Evolutionary conservation across 2,113 vertebrate genomes (phyloP), one percentile per base, ranked within the genome.

Genomic region (Anarhynchus alexandrinus): DNA sequence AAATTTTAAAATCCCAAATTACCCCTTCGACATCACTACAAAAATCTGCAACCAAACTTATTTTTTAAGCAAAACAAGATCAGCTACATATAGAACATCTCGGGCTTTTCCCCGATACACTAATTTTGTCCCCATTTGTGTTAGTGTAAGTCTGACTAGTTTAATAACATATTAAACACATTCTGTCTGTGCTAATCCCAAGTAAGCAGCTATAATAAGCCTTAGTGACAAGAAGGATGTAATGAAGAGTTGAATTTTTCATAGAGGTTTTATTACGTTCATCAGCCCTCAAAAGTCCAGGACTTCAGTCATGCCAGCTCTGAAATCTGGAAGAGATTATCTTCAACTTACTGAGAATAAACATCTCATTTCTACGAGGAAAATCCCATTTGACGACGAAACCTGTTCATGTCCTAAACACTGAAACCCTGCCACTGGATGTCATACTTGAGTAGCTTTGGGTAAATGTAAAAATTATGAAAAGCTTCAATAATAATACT

Each of bases 171-270:
- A 91, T 92, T 77, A 93, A 95, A 95, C n/a, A 80, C 52, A 73
- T 87, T 82, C 93, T 91, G 93, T 74, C 95, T 61, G 14, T 73
- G 84, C 47, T 95, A 96, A 96, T 96, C 95, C 74, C 59, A 81
- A 87, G 52, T 95, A 97, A 96, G 87, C 45, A 0, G 91, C 62
- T 96, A 62, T 71, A 93, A 94, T 88, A 97, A 94, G 82, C 64
- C 95, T 93, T 62, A 82, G 89, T 95, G 97, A 96, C 94, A 96
- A 86, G 87, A 38, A 95, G 58, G 82, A 95, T 88, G 82, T 95
- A 94, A 96, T 86, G 82, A 96, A 94, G 77, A 94, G 84, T 2
- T 90, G 91, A 94, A 95, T 95, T 96, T 96, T 97, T 96, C 89
- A 93, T 61, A 85, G 94, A 71, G 71, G 34, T 95, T 96, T 97